These are phyloP conservation scores for Neoitamus cyanurus DNA, from an alignment of 2,888 invertebrate genomes.

Conservation along the genomic window DNA sequence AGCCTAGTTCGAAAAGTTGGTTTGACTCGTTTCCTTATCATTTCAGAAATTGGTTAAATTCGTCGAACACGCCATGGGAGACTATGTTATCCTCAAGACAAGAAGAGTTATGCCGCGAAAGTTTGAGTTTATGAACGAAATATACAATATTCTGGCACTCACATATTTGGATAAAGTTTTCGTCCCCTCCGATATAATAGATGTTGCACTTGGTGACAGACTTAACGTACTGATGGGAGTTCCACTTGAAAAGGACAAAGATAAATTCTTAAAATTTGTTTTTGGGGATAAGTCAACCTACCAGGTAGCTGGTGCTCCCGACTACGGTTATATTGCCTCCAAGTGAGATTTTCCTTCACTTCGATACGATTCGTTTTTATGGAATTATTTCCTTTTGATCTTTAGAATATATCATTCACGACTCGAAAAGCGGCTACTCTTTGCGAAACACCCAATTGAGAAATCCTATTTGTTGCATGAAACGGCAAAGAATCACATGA, in stretches of 20 bases:
- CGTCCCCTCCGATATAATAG: conserved; percentile 38
- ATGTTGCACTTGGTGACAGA: background rate
- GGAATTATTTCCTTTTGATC: background rate
- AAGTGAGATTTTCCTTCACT: conserved; percentile 54
- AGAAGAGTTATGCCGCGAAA: conserved; percentile 64
- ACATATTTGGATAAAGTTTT: conserved; percentile 58
- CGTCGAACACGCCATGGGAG: conserved; percentile 61
- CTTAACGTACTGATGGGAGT: conserved; percentile 24
- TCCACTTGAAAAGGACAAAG: conserved; percentile 44
- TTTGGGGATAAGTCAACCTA: conserved; percentile 60
- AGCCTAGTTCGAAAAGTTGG: too few relatives aligned
- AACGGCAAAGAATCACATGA: conserved; percentile 43
- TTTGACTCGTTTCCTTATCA: too few relatives aligned
- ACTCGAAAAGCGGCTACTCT: conserved; percentile 42
- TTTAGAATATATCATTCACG: background rate
- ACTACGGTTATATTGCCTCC: conserved; percentile 56
- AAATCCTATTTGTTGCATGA: conserved; percentile 51
- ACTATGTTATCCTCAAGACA: conserved; percentile 62
- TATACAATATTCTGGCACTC: conserved; percentile 62
- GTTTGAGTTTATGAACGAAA: conserved; percentile 64
- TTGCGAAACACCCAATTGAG: conserved; percentile 47
- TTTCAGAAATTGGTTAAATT: conserved; percentile 52
- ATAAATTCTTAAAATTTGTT: conserved; percentile 53
- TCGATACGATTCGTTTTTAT: background rate
- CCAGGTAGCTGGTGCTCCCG: conserved; percentile 55